Evolutionary conservation across 2,113 vertebrate genomes (phyloP), one percentile per base, ranked within the genome.

Genomic region (Malaclemys terrapin): DNA sequence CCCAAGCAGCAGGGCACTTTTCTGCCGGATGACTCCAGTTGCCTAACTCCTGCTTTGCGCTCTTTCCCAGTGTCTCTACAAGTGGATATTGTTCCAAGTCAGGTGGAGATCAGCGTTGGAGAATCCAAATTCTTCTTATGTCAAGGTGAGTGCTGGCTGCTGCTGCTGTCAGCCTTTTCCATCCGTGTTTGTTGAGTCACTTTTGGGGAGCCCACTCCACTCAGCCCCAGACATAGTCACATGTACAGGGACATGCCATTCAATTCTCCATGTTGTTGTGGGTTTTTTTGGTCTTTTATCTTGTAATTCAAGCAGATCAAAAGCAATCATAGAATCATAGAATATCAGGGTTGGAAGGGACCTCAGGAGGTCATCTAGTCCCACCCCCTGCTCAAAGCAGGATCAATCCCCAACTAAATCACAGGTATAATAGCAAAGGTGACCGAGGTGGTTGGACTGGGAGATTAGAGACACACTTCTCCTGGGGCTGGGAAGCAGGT

Each of bases 101-200:
- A 99, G 94, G 99, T 99, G 14, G 99, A 99, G 97, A 99, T 99
- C 97, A 99, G 99, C 82, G 99, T 99, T 11, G 99, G 99, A 98
- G 99, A 99, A 80, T 99, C 99, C 80, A 99, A 99, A 89, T 99
- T 99, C 99, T 99, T 99, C 98, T 95, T 99, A 96, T 99, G 99
- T 86, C 99, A 99, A 98, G 99, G 99, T 99, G 98, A 97, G 98
- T 87, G 62, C 14, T 31, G 25, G 42, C 57, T 22, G 35, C 57
- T 17, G 38, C 1, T 4, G 45, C 38, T n/a, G 1, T 27, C 3
- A 0, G 17, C 17, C n/a, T 20, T 62, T 80, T 84, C 4, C 2
- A 1, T 56, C 11, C 22, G 45, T 45, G 6, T 38, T 81, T 89
- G 42, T 54, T 25, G 47, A 56, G 54, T 24, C 22, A 19, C 38